phyloP scores from a whole-genome alignment of 2,113 vertebrate species.

The Zosterops borbonicus region DNA sequence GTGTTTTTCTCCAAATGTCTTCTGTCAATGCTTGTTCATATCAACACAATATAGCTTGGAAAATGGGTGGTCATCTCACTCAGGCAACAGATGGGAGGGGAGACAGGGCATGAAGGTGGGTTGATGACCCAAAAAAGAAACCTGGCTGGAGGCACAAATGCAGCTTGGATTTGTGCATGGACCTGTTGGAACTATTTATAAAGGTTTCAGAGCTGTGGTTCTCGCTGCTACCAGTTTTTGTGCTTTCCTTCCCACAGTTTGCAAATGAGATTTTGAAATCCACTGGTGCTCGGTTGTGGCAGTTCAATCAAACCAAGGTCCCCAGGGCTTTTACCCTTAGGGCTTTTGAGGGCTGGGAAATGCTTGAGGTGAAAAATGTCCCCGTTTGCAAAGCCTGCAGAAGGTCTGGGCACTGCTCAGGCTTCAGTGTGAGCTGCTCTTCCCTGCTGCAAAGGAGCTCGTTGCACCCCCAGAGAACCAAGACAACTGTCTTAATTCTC shows the following conservation, averaged over 20 bases:
- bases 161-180: not conserved
- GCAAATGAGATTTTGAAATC: not conserved
- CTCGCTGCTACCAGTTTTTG: not conserved
- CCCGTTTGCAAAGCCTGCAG: fast-evolving
- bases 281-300: fast-evolving
- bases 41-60: not conserved
- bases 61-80: not conserved
- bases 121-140: not conserved
- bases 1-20: not conserved
- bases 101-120: not conserved
- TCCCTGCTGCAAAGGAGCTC: not conserved
- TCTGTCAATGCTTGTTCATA: not conserved
- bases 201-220: not conserved
- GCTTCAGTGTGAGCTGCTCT: not conserved
- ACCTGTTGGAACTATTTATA: not conserved
- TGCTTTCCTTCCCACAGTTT: not conserved
- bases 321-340: not conserved
- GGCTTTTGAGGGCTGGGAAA: not conserved
- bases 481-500: not conserved
- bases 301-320: not conserved
- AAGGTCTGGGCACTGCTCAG: not conserved
- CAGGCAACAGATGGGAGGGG: not conserved
- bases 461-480: not conserved
- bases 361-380: not conserved
- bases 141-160: not conserved